Evolutionary conservation across 2,113 vertebrate species (phyloP), one percentile per base, ranked within the genome.

Genomic region (Poeciliopsis retropinna): DNA sequence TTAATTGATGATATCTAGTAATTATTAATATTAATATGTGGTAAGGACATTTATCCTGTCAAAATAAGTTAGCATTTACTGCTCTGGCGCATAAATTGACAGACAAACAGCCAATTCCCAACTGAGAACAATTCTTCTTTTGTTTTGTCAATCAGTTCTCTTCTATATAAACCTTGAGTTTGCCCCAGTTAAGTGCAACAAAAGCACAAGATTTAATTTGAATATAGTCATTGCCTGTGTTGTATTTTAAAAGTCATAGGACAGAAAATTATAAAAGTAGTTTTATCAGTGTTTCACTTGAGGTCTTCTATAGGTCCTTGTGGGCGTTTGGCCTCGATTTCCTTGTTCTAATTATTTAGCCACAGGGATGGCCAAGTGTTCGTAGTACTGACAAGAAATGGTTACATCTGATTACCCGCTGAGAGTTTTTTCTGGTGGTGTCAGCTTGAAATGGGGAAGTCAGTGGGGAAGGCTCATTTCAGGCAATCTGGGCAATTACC

Each of bases 401-500:
- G 65, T 89, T 84, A 79, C 64, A 84, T 87, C 75, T 90, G 86
- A 92, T 91, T 86, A 91, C 81, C 84, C 81, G 82, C 83, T 77
- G 72, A 84, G 73, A 76, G 51, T 57, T 73, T 82, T 70, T 71
- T 84, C 84, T 78, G 66, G 65, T 83, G 81, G 75, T 76, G 79
- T 88, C 79, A 79, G 70, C 73, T 82, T 47, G 2, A 86, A 87
- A 78, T 82, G 57, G 70, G 30, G 72, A 80, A 79, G 72, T 72
- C 68, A 11, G 85, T 81, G 79, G 86, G 73, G 80, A 64, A 83
- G 67, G 82, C 60, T 85, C 77, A 88, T 89, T 89, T 92, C 77
- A 80, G 81, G 87, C 83, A 84, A 84, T 89, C 73, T 89, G 83
- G 73, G 84, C 81, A 90, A 92, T 90, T 92, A 90, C 80, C 82